Base-by-base conservation (phyloP, 23 tunicate species). In the Styela clava region DNA sequence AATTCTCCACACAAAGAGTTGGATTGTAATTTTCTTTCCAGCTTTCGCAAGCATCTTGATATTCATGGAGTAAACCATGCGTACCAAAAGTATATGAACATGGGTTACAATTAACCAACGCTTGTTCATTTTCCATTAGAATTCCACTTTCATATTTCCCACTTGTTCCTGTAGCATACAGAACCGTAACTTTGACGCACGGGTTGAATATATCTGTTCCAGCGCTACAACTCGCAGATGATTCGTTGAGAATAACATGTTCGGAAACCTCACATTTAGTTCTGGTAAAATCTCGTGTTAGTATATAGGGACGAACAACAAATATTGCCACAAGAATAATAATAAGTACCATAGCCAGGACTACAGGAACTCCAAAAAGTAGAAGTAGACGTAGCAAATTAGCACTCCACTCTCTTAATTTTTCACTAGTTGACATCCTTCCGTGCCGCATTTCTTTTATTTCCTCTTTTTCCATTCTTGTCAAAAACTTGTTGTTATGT, bases 11-110 rank as follows among this genome's bases (percentile, higher is more conserved):
- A 35, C 91, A 87, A 0, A 24, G 2, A 23, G 34, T 71, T 31
- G 77, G 86, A 67, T 87, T 74, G 33, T 52, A 87, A 33, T 61
- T 29, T 34, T 87, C 86, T 27, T 51, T 81, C 91, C 91, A 87
- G 24, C 44, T 61, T 16, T 73, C 76, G 35, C 91, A 87, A 12
- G 64, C 77, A 30, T 20, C 31, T 33, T 81, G 73, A 61, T 51
- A 24, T 23, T 52, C 31, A 62, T 82, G 86, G 61, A 63, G 61
- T 35, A 79, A 65, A n/a, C 86, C 73, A 28, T 82, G 85, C 27
- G 62, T 32, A 28, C 91, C 91, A 64, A 87, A 87, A 31, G 91
- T 87, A 52, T 87, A 87, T 0, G 91, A 87, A 2, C 91, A 87
- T 80, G 82, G 77, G 21, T 81, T 61, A 44, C 91, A 87, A 33